Evolutionary conservation across 1,140 invertebrate genomes (phyloP), one percentile per base, ranked within the genome.

Genomic region (Octopus bimaculoides): DNA sequence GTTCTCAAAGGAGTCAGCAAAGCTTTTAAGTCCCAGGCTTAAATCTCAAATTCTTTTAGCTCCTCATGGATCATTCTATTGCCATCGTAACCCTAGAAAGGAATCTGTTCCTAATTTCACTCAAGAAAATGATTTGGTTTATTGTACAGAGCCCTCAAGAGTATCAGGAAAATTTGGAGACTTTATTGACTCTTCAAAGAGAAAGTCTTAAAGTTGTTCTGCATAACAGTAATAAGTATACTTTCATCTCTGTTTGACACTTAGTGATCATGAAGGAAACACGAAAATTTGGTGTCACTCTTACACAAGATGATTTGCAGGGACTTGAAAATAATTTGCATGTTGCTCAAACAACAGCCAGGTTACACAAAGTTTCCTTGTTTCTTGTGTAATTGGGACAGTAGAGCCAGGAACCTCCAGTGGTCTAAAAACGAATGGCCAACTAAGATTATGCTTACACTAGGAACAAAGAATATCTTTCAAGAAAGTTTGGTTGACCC

Each of bases 381-480:
- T n/a, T 66, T 66, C 61, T n/a, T 66, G n/a, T 66, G 61, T 66
- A n/a, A 66, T 14, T 66, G 61, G 61, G 61, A 66, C n/a, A 66
- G 61, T n/a, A 1, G 3, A 66, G 61, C 61, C 12, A 66, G n/a
- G 61, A n/a, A 12, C n/a, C 12, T 14, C n/a, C 1, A 66, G 12
- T 66, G 61, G 61, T 14, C 12, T 2, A 66, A 66, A n/a, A 66
- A 66, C 1, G n/a, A 66, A 66, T 66, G 61, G 12, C 61, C 61
- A 12, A 12, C 12, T 14, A 66, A n/a, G n/a, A 66, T n/a, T 66
- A 66, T 12, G 12, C 61, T 66, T 14, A 66, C 61, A 66, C 61
- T n/a, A 66, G 61, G 61, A 12, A n/a, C 12, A 66, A 66, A 66
- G n/a, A 66, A 66, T 66, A 66, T 66, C 12, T 14, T 66, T n/a